Base-by-base conservation (phyloP, 2,888 invertebrate species). In the Himalopsyche japonica region DNA sequence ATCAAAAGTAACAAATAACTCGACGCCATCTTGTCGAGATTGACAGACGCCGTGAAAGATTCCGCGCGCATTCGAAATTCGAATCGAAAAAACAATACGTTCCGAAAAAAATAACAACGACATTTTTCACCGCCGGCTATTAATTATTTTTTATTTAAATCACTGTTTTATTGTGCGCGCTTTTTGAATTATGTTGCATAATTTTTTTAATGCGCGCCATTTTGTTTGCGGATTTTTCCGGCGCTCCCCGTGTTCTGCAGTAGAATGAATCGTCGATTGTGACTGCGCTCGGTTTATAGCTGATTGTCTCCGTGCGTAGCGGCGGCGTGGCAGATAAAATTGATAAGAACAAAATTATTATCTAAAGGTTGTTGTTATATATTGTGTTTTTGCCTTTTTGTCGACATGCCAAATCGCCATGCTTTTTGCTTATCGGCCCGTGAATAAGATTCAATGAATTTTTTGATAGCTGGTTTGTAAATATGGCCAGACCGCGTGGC, bases 311-410 rank as follows among this genome's bases (percentile, higher is more conserved):
- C 49, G 57, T 77, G 4, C 57, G 10, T 12, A 18, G 27, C 82
- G 64, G 79, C 57, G 57, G 57, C 57, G 24, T 57, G 57, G 76
- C 77, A 77, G 82, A 82, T 82, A 82, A 24, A 32, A 32, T 82
- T 49, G 77, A 77, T 77, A 82, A 82, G 76, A 24, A 57, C 57
- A 57, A 57, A 3, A 43, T 43, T 43, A 57, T 57, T 57, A 57
- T 57, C 57, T 49, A 34, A 77, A 82, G 49, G 64, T 79, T 82
- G 24, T 57, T 57, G 7, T 57, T 57, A 57, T 57, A 8, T 76
- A 32, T 30, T 76, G 30, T 76, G 34, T 76, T 20, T 76, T 76
- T 76, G 32, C 34, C 32, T 30, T 76, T 32, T 76, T 27, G 76
- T n/a, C 76, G 27, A 76, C 32, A 32, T 76, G 18, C 27, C 24